These are phyloP conservation scores for Daphoenositta chrysoptera DNA, from an alignment of 2,113 vertebrate genomes.

Conservation along the genomic window DNA sequence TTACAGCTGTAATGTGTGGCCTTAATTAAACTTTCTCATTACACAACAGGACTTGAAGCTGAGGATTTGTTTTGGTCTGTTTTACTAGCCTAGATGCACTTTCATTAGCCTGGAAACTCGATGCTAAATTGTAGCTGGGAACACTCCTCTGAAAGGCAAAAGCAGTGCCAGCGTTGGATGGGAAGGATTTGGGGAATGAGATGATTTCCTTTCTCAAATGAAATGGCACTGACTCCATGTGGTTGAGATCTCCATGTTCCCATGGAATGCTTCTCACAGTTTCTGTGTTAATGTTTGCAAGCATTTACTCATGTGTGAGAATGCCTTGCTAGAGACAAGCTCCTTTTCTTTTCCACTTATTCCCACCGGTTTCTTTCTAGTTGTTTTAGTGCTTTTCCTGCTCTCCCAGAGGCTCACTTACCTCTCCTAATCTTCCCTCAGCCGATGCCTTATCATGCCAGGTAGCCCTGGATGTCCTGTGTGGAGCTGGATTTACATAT, in stretches of 20 bases:
- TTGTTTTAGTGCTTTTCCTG: not conserved
- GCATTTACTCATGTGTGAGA: not conserved
- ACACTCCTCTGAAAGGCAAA: not conserved
- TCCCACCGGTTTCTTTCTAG: rapidly evolving
- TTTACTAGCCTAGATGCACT: conserved; percentile 59
- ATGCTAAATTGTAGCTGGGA: not conserved
- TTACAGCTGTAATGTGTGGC: conserved; percentile 82
- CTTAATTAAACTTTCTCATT: conserved; percentile 85
- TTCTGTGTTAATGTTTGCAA: not conserved
- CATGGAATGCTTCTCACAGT: not conserved
- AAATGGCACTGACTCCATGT: not conserved
- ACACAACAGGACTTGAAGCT: conserved; percentile 69
- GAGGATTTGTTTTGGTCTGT: conserved; percentile 74
- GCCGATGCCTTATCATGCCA: not conserved
- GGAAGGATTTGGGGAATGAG: not conserved
- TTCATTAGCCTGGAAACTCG: conserved; percentile 60
- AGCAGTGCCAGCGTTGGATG: not conserved
- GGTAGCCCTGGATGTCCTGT: not conserved
- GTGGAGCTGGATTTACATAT: not conserved
- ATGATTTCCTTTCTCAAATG: not conserved
- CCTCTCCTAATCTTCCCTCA: not conserved
- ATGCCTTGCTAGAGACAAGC: not conserved
- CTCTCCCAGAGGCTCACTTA: not conserved
- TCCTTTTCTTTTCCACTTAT: not conserved
- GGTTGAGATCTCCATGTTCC: not conserved